phyloP scores from a whole-genome alignment of 2,888 invertebrate genomes.

The Tetramorium bicarinatum region DNA sequence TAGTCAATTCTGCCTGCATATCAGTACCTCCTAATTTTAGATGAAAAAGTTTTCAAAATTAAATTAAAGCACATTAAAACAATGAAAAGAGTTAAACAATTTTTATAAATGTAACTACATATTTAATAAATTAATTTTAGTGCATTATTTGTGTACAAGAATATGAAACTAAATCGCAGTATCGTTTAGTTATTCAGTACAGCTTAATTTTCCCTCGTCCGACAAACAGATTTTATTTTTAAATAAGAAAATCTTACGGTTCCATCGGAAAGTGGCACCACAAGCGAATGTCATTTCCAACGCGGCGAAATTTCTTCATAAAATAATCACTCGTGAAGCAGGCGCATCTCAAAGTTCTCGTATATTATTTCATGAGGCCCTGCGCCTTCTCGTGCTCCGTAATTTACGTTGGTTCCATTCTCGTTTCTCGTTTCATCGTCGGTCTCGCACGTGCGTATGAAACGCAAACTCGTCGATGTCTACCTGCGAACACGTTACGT shows the following conservation, averaged over 20 bases:
- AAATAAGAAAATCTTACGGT: background rate
- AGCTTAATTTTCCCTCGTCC: background rate
- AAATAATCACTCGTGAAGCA: constrained; percentile 13
- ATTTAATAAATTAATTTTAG: background rate
- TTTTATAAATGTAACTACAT: background rate
- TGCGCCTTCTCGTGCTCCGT: constrained; percentile 38
- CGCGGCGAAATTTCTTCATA: background rate
- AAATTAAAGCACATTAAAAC: background rate
- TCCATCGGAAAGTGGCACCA: background rate
- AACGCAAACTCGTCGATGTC: constrained; percentile 48
- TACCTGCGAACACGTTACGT: constrained; percentile 38
- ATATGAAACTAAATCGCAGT: background rate
- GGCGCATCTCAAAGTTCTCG: constrained; percentile 45
- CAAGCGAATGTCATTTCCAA: background rate
- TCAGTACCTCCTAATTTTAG: background rate
- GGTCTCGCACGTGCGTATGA: constrained; percentile 35
- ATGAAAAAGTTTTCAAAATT: background rate
- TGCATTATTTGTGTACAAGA: background rate
- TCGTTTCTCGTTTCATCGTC: background rate
- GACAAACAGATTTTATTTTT: background rate
- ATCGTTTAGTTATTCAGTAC: background rate
- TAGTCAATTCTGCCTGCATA: background rate
- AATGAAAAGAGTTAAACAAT: background rate
- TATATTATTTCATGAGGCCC: constrained; percentile 40
- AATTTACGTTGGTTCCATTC: constrained; percentile 53